Base-by-base conservation (phyloP, 2,113 vertebrate genomes). In the Alouatta palliata region DNA sequence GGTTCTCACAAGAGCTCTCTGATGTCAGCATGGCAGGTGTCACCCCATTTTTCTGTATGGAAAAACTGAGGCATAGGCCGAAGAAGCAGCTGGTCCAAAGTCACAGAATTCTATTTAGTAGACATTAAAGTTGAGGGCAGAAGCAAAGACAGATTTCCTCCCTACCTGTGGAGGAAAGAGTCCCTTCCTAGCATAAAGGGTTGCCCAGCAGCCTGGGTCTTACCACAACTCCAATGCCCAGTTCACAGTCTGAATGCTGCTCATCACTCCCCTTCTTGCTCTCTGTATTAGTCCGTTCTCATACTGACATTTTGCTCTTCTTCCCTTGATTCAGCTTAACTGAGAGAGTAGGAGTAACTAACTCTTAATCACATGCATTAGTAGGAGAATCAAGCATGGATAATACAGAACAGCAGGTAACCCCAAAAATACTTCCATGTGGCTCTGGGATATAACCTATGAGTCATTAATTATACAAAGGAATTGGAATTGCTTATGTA, bases 351-450 rank as follows among this genome's bases (percentile, higher is more conserved):
- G 79, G 83, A 91, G 37, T 43, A 61, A 75, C 56, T 43, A 61
- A 75, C 56, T 94, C 91, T 75, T 82, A 91, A 97, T 91, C 64
- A 27, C 43, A 84, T 58, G 49, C 30, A 17, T 96, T 87, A 83
- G n/a, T 87, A 43, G 47, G 87, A 88, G 66, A 95, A 25, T 80
- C 79, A 70, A 90, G 93, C 93, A 70, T 77, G 80, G 83, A 90
- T 95, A 96, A 97, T 93, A 81, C 35, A 90, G 94, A 97, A 94
- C 82, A 96, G 94, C 82, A 93, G 91, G 66, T 94, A 91, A 96
- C 77, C 81, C 58, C 11, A 64, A 89, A 93, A 97, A 92, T 79
- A 64, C 47, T 97, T 95, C 91, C 94, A 95, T 90, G 89, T 97
- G 93, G 89, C 68, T 95, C 79, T 76, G 68, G 89, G 82, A 93